Percentiles rank a stretch among this genome's conserved stretches.
Evolutionary conservation across 2,888 invertebrate genomes (phyloP).

Genomic region (Spodoptera exigua): DNA sequence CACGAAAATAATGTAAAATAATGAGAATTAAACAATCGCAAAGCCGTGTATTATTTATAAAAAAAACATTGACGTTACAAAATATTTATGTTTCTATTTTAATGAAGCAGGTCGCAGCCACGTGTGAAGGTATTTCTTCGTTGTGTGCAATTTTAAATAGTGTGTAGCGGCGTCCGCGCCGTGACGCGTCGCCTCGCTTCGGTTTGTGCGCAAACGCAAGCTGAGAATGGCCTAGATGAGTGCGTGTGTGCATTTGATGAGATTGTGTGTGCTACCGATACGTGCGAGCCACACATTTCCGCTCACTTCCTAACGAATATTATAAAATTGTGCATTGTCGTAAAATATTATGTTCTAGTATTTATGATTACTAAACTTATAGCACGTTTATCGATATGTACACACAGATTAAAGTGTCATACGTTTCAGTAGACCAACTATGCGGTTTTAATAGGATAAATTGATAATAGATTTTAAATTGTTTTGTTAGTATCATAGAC

Average conservation of each 20-base stretch:
- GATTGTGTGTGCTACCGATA: slow-evolving; percentile 22
- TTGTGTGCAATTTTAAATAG: slow-evolving; percentile 32
- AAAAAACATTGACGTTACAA: background rate
- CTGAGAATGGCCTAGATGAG: background rate
- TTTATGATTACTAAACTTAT: too few relatives aligned
- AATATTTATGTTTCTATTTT: slow-evolving; percentile 20
- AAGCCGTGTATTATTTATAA: background rate
- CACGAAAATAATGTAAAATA: slow-evolving; percentile 4
- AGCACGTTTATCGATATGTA: too few relatives aligned
- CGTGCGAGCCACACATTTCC: slow-evolving; percentile 23
- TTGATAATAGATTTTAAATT: slow-evolving; percentile 31
- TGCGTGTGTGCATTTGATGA: slow-evolving; percentile 18
- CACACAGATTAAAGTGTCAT: slow-evolving; percentile 1
- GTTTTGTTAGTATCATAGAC: slow-evolving; percentile 21
- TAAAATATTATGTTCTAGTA: too few relatives aligned
- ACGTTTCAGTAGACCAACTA: slow-evolving; percentile 8
- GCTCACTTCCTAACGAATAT: slow-evolving; percentile 20
- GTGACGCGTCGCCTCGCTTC: background rate
- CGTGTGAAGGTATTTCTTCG: slow-evolving; percentile 18
- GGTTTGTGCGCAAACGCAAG: slow-evolving; percentile 17
- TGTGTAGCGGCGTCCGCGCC: slow-evolving; percentile 6
- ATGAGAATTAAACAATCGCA: slow-evolving; percentile 9
- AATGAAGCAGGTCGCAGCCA: slow-evolving; percentile 14
- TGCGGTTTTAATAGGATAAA: slow-evolving; percentile 24
- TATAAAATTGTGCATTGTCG: slow-evolving; percentile 10